Conservation (phyloP, 2,113 vertebrate species). For the Felis chaus region DNA sequence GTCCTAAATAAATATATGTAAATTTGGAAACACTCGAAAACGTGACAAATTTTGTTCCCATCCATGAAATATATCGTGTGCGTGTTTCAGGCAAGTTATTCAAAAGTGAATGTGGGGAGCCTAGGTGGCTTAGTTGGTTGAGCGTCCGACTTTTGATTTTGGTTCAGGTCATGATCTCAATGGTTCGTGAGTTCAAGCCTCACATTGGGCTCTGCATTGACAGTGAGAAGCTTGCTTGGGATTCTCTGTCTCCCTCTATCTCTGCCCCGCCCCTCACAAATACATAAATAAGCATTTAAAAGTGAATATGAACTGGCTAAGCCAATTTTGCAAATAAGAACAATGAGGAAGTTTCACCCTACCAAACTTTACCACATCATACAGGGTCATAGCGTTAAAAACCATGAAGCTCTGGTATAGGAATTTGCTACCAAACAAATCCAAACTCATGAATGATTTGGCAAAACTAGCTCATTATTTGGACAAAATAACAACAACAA, state of each 20-base stretch:
- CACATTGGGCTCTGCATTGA: too few relatives aligned
- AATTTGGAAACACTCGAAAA: not conserved
- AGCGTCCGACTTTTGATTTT: too few relatives aligned
- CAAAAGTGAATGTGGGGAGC: not conserved
- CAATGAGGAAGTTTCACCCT: not conserved
- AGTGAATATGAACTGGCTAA: not conserved
- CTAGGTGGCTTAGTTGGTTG: too few relatives aligned
- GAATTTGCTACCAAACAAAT: not conserved
- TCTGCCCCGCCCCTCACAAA: too few relatives aligned
- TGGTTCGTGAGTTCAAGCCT: too few relatives aligned
- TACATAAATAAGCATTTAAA: not conserved
- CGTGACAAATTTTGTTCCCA: not conserved
- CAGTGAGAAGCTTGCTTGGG: too few relatives aligned
- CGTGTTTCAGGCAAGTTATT: not conserved
- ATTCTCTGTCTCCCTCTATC: too few relatives aligned
- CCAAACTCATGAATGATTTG: not conserved
- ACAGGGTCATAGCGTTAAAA: not conserved
- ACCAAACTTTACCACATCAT: not conserved
- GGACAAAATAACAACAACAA: not conserved
- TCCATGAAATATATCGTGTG: not conserved
- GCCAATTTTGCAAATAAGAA: not conserved
- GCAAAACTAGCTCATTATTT: not conserved
- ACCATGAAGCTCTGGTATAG: not conserved
- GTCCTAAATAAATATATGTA: not conserved
- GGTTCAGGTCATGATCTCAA: too few relatives aligned